Base-by-base conservation (phyloP, 2,113 vertebrate genomes). In the Beaufortia kweichowensis region DNA sequence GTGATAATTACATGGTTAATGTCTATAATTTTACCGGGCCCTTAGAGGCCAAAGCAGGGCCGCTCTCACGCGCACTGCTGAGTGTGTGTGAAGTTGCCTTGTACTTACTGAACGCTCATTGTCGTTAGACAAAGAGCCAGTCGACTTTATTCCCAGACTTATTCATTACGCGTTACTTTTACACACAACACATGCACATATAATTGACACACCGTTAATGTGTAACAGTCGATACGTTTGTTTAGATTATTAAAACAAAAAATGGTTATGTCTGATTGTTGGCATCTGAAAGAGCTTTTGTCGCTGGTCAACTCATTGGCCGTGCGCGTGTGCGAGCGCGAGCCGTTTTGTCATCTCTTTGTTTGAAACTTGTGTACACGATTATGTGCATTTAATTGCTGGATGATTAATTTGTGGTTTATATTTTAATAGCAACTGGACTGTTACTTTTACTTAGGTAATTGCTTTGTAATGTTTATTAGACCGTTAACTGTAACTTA, bases 91-190 rank as follows among this genome's bases (percentile, higher is more conserved):
- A 29, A 66, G 53, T 74, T 53, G 17, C 65, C 69, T 76, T 41
- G 11, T 21, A 48, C 41, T 57, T 70, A 70, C 48, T 56, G 48
- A 35, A 67, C 55, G 48, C 67, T 70, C 67, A 70, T 70, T 56
- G 67, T 55, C 48, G 48, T 56, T 35, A 70, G 67, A 70, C 67
- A 70, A 55, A 70, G 67, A 56, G 21, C 29, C 48, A 31, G 29
- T 23, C 28, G 28, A 31, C 17, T 68, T 19, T 21, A 23, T 68
- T 31, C 12, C 24, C 6, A 17, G 28, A 5, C n/a, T 28, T 56
- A 17, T 17, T 23, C 21, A 1, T 6, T 35, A 33, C 50, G n/a
- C 26, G 12, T 68, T 50, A 17, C 19, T 31, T 21, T 21, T 35
- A 10, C 14, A 17, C 53, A 1, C 17, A n/a, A n/a, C n/a, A n/a